Percentiles rank a stretch among this genome's conserved stretches.
These are phyloP conservation scores for Lepidonotus clava DNA, from an alignment of 2,888 invertebrate species.

Conservation along the genomic window DNA sequence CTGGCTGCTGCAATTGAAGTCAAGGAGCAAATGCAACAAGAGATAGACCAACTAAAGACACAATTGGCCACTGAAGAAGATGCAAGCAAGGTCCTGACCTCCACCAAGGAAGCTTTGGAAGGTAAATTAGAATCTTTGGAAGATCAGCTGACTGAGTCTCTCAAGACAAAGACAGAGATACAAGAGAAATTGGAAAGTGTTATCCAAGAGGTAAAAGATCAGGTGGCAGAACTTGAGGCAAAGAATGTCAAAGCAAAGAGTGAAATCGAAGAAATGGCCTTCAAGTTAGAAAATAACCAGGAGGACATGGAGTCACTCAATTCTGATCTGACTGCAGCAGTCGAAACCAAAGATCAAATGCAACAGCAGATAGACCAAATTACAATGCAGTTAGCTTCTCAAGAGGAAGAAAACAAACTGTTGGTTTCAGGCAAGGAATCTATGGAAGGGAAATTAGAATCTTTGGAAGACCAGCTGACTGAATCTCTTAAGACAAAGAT, in stretches of 20 bases:
- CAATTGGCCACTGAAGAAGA: not conserved
- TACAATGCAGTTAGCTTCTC: not conserved
- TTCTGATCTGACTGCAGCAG: not conserved
- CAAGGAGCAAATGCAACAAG: conserved; percentile 31
- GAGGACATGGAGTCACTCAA: not conserved
- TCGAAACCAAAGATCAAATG: conserved; percentile 18
- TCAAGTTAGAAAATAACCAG: conserved; percentile 35
- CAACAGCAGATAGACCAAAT: not conserved
- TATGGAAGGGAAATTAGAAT: not conserved
- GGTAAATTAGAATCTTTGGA: not conserved
- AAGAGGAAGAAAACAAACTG: not conserved
- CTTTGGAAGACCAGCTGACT: not conserved
- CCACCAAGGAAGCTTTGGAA: not conserved
- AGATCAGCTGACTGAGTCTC: not conserved
- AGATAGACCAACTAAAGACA: not conserved
- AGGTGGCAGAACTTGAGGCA: not conserved
- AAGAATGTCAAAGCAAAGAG: not conserved
- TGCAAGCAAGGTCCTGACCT: not conserved
- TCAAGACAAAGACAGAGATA: not conserved
- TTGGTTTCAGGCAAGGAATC: not conserved
- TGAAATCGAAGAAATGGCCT: not conserved
- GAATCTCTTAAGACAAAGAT: not conserved
- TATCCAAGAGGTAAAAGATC: not conserved
- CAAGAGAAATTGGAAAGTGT: not conserved
- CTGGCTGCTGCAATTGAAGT: not conserved